A percentile compares a stretch with the other conserved stretches of the same genome.
Evolutionary conservation across 2,797 vertebrate species (phyloP).

Genomic region (Erpetoichthys calabaricus): DNA sequence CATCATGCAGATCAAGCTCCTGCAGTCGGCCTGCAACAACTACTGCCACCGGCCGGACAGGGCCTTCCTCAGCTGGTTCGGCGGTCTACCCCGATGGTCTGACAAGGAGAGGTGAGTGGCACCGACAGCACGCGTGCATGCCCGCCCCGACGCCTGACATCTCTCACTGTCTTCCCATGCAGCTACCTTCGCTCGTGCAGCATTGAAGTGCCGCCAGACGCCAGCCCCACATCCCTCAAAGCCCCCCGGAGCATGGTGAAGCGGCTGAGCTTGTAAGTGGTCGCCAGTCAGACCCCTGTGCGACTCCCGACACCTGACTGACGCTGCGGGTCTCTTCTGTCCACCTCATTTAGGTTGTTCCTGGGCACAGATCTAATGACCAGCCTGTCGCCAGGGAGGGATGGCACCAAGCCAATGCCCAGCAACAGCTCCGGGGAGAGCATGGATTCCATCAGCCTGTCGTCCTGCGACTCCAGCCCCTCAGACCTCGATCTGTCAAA

Average conservation of each 20-base stretch:
- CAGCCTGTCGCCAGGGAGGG: conserved; percentile 63
- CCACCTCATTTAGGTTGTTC: conserved; percentile 52
- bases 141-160: conserved; percentile 1
- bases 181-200: conserved; percentile 76
- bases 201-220: conserved; percentile 65
- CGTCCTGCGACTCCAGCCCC: conserved; percentile 73
- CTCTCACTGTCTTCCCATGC: conserved; percentile 21
- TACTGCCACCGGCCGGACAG: conserved; percentile 68
- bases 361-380: conserved; percentile 55
- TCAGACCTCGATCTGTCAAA: conserved; percentile 47
- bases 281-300: neutral
- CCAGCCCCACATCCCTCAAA: conserved; percentile 68
- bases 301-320: conserved; percentile 1
- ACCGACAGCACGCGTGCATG: conserved; percentile 3
- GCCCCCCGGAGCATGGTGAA: conserved; percentile 89
- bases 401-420: conserved; percentile 57
- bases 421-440: conserved; percentile 80
- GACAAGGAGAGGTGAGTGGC: conserved; percentile 73
- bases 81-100: conserved; percentile 55
- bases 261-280: conserved; percentile 85
- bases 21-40: conserved; percentile 88
- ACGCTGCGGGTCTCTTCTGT: neutral
- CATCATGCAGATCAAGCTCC: conserved; percentile 84
- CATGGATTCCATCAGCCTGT: conserved; percentile 82
- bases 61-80: conserved; percentile 78